These are phyloP conservation scores for Tinamus major DNA, from an alignment of 2,797 vertebrate species.

Conservation along the genomic window DNA sequence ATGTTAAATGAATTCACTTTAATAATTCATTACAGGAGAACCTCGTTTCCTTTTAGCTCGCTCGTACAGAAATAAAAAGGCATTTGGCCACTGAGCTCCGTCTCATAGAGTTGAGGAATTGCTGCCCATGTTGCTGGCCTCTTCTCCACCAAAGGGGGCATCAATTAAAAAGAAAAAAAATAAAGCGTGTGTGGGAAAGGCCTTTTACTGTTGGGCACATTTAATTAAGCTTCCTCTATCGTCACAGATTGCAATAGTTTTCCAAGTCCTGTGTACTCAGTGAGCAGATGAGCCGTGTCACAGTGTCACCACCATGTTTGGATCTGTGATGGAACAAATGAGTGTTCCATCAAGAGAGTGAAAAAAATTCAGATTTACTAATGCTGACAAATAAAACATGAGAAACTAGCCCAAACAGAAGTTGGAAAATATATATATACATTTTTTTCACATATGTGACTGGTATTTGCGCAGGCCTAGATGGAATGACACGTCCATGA, in stretches of 20 bases:
- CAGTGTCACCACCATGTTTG: not conserved
- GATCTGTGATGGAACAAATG: not conserved
- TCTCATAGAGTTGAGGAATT: not conserved
- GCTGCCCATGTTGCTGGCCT: not conserved
- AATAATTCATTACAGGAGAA: slow-evolving; percentile 41
- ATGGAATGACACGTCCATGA: too few relatives aligned
- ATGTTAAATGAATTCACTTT: slow-evolving; percentile 46
- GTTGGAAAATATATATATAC: not conserved
- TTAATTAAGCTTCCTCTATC: not conserved
- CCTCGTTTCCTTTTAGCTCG: slow-evolving; percentile 21
- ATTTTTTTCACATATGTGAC: not conserved
- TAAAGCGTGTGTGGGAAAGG: not conserved
- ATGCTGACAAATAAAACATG: not conserved
- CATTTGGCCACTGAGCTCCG: not conserved
- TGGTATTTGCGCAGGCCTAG: not conserved
- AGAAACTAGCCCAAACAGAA: not conserved
- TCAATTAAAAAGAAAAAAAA: not conserved
- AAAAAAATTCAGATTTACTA: not conserved
- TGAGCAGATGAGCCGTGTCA: not conserved
- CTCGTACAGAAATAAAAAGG: not conserved
- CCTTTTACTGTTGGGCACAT: not conserved
- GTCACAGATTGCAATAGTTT: not conserved
- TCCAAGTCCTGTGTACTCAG: not conserved
- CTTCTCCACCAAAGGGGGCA: not conserved
- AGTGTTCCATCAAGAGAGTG: not conserved